These are phyloP conservation scores for Elysia chlorotica DNA, from an alignment of 1,140 invertebrate species.

Conservation along the genomic window DNA sequence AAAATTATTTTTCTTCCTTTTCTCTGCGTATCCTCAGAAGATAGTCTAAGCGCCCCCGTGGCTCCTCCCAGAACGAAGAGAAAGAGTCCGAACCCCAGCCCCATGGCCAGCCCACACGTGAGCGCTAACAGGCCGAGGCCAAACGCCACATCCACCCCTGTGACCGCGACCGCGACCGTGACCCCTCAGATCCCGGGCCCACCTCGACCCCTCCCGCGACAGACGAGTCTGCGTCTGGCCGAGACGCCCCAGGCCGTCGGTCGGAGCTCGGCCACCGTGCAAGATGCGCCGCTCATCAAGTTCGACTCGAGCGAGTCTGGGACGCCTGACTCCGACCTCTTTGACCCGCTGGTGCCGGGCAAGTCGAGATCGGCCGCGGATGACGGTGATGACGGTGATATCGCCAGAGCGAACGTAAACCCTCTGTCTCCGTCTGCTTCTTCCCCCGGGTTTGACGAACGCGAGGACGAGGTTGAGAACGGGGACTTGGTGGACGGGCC, in stretches of 20 bases:
- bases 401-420: no score
- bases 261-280: background rate
- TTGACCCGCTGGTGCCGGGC: background rate
- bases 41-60: no score
- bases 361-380: background rate
- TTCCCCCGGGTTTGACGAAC: no score
- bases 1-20: no score
- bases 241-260: background rate
- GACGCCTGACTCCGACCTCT: background rate
- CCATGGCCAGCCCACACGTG: background rate
- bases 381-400: background rate
- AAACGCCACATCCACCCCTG: background rate
- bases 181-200: background rate
- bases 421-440: background rate
- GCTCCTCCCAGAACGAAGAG: background rate
- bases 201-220: background rate
- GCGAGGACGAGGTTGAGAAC: background rate
- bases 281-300: slow-evolving; percentile 4
- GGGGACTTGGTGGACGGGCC: background rate
- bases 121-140: no score
- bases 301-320: slow-evolving; percentile 9
- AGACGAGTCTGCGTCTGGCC: background rate
- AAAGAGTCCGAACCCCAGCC: no score
- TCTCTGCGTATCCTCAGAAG: no score
- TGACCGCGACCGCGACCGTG: background rate